Evolutionary conservation across 2,113 vertebrate species (phyloP), one percentile per base, ranked within the genome.

Genomic region (Upupa epops): DNA sequence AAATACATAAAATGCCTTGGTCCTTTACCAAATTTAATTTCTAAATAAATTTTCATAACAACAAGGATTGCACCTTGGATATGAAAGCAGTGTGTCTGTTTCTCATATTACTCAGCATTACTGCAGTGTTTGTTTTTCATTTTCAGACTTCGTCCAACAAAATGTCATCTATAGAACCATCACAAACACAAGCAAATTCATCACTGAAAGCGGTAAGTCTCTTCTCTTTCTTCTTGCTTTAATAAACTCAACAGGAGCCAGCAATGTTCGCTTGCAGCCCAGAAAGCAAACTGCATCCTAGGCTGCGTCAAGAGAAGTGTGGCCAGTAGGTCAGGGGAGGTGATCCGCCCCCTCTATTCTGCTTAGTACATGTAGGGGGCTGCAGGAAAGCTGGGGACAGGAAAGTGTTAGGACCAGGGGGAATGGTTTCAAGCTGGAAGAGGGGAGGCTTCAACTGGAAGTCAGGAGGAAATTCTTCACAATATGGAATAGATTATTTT

Each of bases 191-290:
- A 24, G 45, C 52, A 94, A 40, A 34, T 94, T 96, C 95, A 78
- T 97, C 93, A 92, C 79, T 55, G 34, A 22, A 11, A 34, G 89
- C 80, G 97, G 97, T 97, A 96, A 3, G 90, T 92, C 48, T 86
- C n/a, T 88, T 72, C 32, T 18, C 8, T 73, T 68, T 89, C 59
- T 87, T 87, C 32, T 89, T 92, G 25, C 36, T 28, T 48, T n/a
- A n/a, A n/a, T n/a, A n/a, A n/a, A n/a, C n/a, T n/a, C n/a, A n/a
- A n/a, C n/a, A n/a, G n/a, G n/a, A n/a, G n/a, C n/a, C n/a, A n/a
- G n/a, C n/a, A n/a, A n/a, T n/a, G n/a, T n/a, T n/a, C n/a, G n/a
- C n/a, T n/a, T n/a, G n/a, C n/a, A n/a, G n/a, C n/a, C n/a, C n/a
- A n/a, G n/a, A n/a, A n/a, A n/a, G n/a, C n/a, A n/a, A n/a, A n/a